Evolutionary conservation across 92 coral and sea anemone genomes (phyloP), one percentile per base, ranked within the genome.

Genomic region (Umimayanthus chanpuru): DNA sequence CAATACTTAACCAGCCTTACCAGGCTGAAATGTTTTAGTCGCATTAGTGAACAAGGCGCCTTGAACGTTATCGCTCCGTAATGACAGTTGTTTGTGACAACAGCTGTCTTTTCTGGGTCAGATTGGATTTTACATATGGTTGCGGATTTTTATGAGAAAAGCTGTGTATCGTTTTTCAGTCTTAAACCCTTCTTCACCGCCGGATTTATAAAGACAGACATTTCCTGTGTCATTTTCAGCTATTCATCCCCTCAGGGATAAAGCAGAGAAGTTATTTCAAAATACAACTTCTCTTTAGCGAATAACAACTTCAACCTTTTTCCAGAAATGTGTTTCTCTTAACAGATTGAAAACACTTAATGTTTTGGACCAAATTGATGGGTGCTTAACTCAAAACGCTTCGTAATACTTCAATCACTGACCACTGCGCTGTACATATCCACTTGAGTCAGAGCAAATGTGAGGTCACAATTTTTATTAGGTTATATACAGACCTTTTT

Each of bases 161-260:
- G 15, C 26, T 12, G 26, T 44, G 78, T 83, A 44, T 83, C 78
- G 28, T 14, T 53, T 83, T 83, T 70, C 87, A 83, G 12, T 30
- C 77, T 72, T 43, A 68, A 70, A 70, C n/a, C 65, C 56, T 83
- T 83, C 77, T 43, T 21, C 64, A 83, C 65, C 44, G 25, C 32
- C 87, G 66, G 78, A 71, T 83, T 83, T 70, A 44, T 8, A 78
- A 11, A 70, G 78, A 83, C 74, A 70, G 77, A 44, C 32, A 83
- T 83, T 83, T 83, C 77, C 78, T 70, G 87, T 43, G 68, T 47
- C 77, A 68, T 64, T 83, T 80, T 44, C 38, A 44, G 76, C 47
- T 58, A 58, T 83, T 83, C 50, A 10, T 39, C 41, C 77, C 78
- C 78, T 40, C 56, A 82, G 86, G 76, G 76, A 41, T 2, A 68